These are phyloP conservation scores for Plecturocebus donacophilus DNA, from an alignment of 2,113 vertebrate species.

Conservation along the genomic window DNA sequence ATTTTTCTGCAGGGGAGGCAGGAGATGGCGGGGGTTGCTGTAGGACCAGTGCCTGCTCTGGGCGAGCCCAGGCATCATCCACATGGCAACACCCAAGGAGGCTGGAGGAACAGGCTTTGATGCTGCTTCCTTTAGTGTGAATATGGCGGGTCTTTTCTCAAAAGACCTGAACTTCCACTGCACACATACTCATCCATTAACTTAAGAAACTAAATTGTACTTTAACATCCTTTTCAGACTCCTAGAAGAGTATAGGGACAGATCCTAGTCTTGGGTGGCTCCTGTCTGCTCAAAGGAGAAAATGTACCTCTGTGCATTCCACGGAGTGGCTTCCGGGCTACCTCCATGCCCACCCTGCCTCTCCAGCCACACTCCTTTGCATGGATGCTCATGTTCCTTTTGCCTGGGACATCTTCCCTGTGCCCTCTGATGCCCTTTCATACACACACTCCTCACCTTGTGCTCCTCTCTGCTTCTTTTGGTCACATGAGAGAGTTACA, in stretches of 20 bases:
- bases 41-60: neutral
- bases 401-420: neutral
- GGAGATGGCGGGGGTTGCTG: neutral
- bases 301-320: neutral
- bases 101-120: neutral
- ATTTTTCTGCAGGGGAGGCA: neutral
- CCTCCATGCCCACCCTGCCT: neutral
- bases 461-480: neutral
- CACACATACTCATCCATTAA: neutral
- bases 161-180: neutral
- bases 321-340: neutral
- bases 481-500: neutral
- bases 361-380: neutral
- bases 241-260: neutral
- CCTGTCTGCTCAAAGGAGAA: neutral
- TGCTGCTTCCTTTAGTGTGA: neutral
- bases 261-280: neutral
- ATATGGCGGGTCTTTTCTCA: neutral
- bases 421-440: neutral
- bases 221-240: neutral
- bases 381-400: too few species aligned
- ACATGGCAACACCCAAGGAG: neutral
- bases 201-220: neutral
- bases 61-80: neutral
- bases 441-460: too few species aligned